Evolutionary conservation across 1,140 invertebrate species (phyloP).

Genomic region (Drosophila takahashii): DNA sequence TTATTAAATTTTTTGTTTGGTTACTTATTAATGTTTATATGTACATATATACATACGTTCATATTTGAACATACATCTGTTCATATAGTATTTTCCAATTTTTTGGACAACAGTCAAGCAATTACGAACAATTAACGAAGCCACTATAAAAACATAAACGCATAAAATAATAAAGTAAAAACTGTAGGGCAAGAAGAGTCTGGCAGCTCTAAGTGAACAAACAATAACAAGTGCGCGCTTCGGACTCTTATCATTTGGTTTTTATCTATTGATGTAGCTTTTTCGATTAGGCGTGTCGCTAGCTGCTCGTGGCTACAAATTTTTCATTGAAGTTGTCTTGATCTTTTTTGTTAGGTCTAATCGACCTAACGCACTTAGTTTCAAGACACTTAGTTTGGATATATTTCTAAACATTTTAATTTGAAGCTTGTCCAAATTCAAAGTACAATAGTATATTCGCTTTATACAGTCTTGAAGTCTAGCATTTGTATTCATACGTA

Average conservation of each 20-base stretch:
- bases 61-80: background rate
- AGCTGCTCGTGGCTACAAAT: constrained; percentile 5
- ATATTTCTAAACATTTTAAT: background rate
- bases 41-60: background rate
- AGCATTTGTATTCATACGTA: no score
- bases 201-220: background rate
- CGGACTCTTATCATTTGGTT: constrained; percentile 58
- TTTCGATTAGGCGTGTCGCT: constrained; percentile 38
- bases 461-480: no score
- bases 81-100: background rate
- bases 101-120: background rate
- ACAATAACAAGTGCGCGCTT: constrained; percentile 13
- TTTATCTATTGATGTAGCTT: constrained; percentile 57
- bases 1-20: background rate
- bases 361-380: background rate
- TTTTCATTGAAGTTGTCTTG: constrained; percentile 8
- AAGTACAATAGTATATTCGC: no score
- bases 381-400: background rate
- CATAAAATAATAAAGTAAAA: constrained; percentile 2
- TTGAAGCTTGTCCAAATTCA: background rate
- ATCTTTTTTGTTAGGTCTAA: constrained; percentile 1
- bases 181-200: constrained; percentile 10
- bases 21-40: background rate
- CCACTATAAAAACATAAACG: constrained; percentile 21
- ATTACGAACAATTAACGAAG: background rate